A percentile compares a stretch with the other conserved stretches of the same genome.
Evolutionary conservation across 2,797 vertebrate genomes (phyloP).

Genomic region (Tinamus major): DNA sequence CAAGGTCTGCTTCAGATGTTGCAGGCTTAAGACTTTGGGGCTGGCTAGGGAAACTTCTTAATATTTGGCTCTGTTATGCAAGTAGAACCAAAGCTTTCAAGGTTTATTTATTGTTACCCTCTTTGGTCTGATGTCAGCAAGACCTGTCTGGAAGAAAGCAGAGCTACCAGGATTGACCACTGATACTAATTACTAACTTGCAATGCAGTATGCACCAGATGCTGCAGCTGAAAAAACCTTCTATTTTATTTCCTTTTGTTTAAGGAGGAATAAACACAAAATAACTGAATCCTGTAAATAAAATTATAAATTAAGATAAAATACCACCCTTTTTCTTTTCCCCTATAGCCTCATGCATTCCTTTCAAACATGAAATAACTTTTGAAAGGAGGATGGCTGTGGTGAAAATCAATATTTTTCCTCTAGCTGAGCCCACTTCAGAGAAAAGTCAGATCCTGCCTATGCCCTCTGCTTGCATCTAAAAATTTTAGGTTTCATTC

Average conservation of each 20-base stretch:
- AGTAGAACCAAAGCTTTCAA: not conserved
- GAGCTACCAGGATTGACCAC: not conserved
- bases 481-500: slow-evolving; percentile 65
- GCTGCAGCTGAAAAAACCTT: slow-evolving; percentile 2
- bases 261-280: not conserved
- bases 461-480: slow-evolving; percentile 68
- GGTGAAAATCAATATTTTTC: slow-evolving; percentile 76
- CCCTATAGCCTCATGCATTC: slow-evolving; percentile 60
- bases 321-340: slow-evolving; percentile 48
- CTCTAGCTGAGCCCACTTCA: slow-evolving; percentile 71
- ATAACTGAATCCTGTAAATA: slow-evolving; percentile 26
- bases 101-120: not conserved
- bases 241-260: not conserved
- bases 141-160: not conserved
- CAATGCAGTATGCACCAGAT: not conserved
- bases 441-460: slow-evolving; percentile 58
- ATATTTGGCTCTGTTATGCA: not conserved
- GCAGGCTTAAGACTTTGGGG: not conserved
- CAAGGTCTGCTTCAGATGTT: not conserved
- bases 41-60: not conserved
- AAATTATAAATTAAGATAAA: slow-evolving; percentile 67
- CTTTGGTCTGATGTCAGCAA: not conserved
- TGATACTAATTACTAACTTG: slow-evolving; percentile 11
- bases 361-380: slow-evolving; percentile 75
- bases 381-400: slow-evolving; percentile 70